Base-by-base conservation (phyloP, 2,797 vertebrate genomes). In the Microchirus variegatus region DNA sequence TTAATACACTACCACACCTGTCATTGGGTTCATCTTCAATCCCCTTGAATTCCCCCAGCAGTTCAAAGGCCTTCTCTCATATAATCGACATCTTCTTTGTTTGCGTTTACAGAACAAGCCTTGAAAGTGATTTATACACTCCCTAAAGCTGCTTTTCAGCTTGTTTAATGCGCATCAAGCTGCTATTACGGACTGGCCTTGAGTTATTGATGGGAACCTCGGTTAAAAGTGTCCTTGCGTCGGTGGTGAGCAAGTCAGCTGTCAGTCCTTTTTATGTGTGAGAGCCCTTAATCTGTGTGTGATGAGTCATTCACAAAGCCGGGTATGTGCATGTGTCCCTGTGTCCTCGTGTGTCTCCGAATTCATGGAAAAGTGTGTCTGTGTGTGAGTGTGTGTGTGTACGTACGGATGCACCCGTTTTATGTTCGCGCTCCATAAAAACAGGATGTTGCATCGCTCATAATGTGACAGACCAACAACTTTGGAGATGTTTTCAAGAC, bases 121-220 rank as follows among this genome's bases (percentile, higher is more conserved):
- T 82, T 80, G 67, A 51, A 52, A 59, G 45, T 78, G 76, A 86
- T 83, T 83, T 71, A 81, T 40, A 66, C 46, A 64, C 47, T 51
- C 63, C 37, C 57, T 47, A 55, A 79, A 75, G 40, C 45, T 17
- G 22, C 18, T 63, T 80, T 70, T 84, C 59, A 56, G 38, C 59
- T 50, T 83, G 69, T 86, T 82, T 82, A 67, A 80, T 67, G 69
- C 78, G 75, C 71, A 71, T 73, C 66, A 61, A 62, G 67, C 76
- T 59, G 65, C 60, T 63, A 68, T 84, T 83, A 70, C 64, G 61
- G 60, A 61, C 40, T 51, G 61, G 85, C 85, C 81, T 81, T 83
- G 78, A 75, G 80, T 79, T 78, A 83, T 75, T 85, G 79, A 85
- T 65, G 69, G 61, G 40, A 36, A 17, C 52, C 63, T 71, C 69